Evolutionary conservation across 2,888 invertebrate genomes (phyloP), one percentile per base, ranked within the genome.

Genomic region (Drosophila anomalata): DNA sequence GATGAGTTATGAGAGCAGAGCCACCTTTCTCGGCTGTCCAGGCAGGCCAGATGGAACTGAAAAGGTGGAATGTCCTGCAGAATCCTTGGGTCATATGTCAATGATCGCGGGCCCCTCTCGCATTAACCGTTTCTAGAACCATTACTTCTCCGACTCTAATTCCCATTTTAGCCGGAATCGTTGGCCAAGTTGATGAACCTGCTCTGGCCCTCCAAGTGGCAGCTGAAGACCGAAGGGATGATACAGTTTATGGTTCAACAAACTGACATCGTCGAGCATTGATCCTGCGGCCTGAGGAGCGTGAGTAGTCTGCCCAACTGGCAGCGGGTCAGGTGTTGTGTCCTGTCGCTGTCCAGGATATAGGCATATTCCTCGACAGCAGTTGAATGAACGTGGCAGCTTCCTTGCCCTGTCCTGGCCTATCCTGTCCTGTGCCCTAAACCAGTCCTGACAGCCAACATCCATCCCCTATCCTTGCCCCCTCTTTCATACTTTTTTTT

Each of bases 371-470:
- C 20, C 41, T 69, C 67, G 50, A 51, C 54, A 57, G 58, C 76
- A 69, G 87, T 89, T 88, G 87, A 89, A 89, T 69, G 84, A 88
- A 87, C 89, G 82, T 22, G 14, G 20, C 65, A 72, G 73, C 73
- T 54, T 68, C 67, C 66, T 67, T 54, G 36, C n/a, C 2, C 14
- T 62, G 36, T 24, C 56, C 29, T 20, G 39, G 36, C 42, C 8
- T 39, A 26, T 39, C 33, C 73, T 46, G 58, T 50, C 68, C 67
- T 54, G 67, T 66, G 62, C 42, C 67, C 29, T 8, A 36, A 51
- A 33, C 39, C 22, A 44, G 48, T 62, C 54, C 63, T 48, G 55
- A 47, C 26, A 12, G 39, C 55, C 31, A 22, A 26, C 11, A 33
- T 41, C 50, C 5, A 17, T 5, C 20, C 22, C 42, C 44, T 3